phyloP scores from a whole-genome alignment of 2,797 vertebrate species.

The Pygocentrus nattereri region DNA sequence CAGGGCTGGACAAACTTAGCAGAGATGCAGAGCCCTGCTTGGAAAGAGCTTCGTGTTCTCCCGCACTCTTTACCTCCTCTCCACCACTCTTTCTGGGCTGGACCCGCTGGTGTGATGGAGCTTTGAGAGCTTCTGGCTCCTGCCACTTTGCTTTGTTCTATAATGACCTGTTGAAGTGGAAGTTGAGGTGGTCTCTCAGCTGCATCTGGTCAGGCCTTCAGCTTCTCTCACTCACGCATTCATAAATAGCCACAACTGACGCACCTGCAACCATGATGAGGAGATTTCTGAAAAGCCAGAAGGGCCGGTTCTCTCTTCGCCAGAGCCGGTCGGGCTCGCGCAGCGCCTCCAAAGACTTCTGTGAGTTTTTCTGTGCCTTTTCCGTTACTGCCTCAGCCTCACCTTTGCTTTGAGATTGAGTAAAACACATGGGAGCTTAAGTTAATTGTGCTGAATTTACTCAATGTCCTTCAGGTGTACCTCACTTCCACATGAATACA shows the following conservation, averaged over 20 bases:
- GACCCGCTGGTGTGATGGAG: slow-evolving; percentile 48
- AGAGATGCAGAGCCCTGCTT: slow-evolving; percentile 59
- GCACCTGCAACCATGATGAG: slow-evolving; percentile 78
- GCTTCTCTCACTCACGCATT: background rate
- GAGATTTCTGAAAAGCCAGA: slow-evolving; percentile 74
- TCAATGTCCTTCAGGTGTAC: no score
- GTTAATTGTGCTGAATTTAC: background rate
- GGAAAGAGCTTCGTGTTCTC: slow-evolving; percentile 53
- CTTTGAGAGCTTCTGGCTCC: slow-evolving; percentile 43
- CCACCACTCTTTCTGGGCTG: slow-evolving; percentile 5
- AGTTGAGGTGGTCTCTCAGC: slow-evolving; percentile 15
- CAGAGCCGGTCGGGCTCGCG: slow-evolving; percentile 77
- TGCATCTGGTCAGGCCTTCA: slow-evolving; percentile 39
- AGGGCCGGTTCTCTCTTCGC: slow-evolving; percentile 77
- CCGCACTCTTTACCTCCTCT: slow-evolving; percentile 27
- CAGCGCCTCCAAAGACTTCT: slow-evolving; percentile 83
- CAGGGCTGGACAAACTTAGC: slow-evolving; percentile 69
- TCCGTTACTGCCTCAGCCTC: background rate
- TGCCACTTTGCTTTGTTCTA: background rate
- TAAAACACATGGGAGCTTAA: background rate
- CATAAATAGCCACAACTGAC: slow-evolving; percentile 67
- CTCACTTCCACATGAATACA: background rate
- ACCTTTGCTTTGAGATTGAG: background rate
- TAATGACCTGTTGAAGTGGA: slow-evolving; percentile 32
- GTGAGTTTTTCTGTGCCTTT: slow-evolving; percentile 77